These are phyloP conservation scores for Dendrocopos noguchii DNA, from an alignment of 2,113 vertebrate genomes.

Conservation along the genomic window DNA sequence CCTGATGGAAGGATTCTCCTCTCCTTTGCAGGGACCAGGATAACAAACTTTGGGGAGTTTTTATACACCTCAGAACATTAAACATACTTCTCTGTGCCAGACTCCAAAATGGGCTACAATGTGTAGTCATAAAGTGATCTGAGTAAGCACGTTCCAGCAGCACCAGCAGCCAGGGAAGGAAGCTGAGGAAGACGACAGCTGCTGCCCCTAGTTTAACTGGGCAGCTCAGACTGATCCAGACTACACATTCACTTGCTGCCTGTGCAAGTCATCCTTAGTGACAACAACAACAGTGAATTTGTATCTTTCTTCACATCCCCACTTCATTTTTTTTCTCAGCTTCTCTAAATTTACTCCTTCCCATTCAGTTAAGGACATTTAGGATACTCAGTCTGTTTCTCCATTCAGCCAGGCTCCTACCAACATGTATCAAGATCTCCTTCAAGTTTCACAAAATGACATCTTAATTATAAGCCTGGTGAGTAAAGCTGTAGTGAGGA, in stretches of 20 bases:
- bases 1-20: background rate
- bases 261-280: background rate
- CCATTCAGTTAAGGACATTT: background rate
- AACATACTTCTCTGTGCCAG: background rate
- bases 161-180: background rate
- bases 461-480: background rate
- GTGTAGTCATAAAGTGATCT: background rate
- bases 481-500: background rate
- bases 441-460: background rate
- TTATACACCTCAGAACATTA: background rate
- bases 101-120: background rate
- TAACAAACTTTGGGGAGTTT: background rate
- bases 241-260: background rate
- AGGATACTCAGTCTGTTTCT: background rate
- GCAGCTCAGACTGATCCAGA: background rate
- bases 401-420: background rate
- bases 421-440: background rate
- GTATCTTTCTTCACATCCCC: background rate
- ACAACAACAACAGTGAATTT: background rate
- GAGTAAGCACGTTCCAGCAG: background rate
- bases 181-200: background rate
- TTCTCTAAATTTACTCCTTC: background rate
- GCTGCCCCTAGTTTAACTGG: background rate
- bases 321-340: background rate
- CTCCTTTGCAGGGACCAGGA: background rate